Base-by-base conservation (phyloP, 2,113 vertebrate species). In the Glaucidium brasilianum region DNA sequence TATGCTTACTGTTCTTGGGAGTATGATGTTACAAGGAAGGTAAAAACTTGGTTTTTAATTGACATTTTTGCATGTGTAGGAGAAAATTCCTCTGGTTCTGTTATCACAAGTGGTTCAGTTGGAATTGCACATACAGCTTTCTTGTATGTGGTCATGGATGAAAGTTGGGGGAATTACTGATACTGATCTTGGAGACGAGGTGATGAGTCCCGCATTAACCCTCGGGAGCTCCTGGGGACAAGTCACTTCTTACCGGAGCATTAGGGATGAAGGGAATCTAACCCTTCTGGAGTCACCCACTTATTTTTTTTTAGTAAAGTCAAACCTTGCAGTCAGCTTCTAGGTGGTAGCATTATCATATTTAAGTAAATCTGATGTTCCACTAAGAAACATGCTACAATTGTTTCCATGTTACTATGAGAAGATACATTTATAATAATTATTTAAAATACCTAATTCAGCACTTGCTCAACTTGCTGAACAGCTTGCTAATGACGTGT, bases 401-500 rank as follows among this genome's bases (percentile, higher is more conserved):
- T 79, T 87, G 53, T 88, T 95, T 96, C 63, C 49, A 18, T 82
- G 47, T 74, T 83, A 43, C 18, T 67, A 21, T 82, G 81, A 81
- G 59, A 96, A 77, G 69, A 75, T 86, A 67, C 1, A 75, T 91
- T 92, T 76, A 81, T 72, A 86, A 86, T 68, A 93, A 96, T 95
- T 90, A 94, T 90, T 95, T 96, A 88, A 92, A 92, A 60, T 37
- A 88, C 49, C n/a, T 93, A 58, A 74, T 92, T 92, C 53, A 73
- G 50, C 27, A 53, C 67, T 93, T 81, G 45, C 90, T 95, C 39
- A 94, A 19, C 81, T 96, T 97, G 68, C 96, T 95, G 92, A 97
- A 53, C 53, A 94, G 62, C 59, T 96, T 90, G 84, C 67, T 96
- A 97, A 94, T 93, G 72, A 96, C 35, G 11, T 95, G 19, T 96